Percentiles rank a stretch among this genome's conserved stretches.
These are phyloP conservation scores for Zosterops lateralis DNA, from an alignment of 2,113 vertebrate species.

Conservation along the genomic window DNA sequence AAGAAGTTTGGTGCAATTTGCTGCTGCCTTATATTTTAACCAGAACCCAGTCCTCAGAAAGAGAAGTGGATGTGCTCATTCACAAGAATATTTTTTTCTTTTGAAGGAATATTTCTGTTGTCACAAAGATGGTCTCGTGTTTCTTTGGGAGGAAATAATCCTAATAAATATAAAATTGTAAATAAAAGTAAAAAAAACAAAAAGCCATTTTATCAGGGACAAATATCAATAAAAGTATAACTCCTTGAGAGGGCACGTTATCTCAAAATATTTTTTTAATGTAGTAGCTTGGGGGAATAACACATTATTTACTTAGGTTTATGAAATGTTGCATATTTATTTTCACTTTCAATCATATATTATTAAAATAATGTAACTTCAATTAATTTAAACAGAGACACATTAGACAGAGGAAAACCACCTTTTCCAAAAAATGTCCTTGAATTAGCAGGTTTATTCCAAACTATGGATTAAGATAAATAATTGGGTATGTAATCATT, in stretches of 20 bases:
- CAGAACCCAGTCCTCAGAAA: neutral
- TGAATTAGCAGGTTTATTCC: neutral
- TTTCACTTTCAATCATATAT: neutral
- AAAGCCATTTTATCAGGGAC: neutral
- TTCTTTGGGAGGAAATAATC: neutral
- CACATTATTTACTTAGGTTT: neutral
- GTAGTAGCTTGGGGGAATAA: neutral
- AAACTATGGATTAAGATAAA: neutral
- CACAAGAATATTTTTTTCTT: neutral
- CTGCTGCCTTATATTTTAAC: neutral
- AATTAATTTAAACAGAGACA: neutral
- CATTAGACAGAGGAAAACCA: neutral
- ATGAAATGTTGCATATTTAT: neutral
- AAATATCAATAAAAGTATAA: neutral
- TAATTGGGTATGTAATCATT: neutral
- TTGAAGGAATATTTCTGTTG: neutral
- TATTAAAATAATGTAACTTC: neutral
- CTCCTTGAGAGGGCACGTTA: neutral
- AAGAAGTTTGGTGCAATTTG: neutral
- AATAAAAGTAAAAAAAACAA: neutral
- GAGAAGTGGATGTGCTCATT: neutral
- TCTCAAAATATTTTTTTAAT: neutral
- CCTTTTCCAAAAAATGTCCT: neutral
- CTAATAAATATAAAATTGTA: neutral
- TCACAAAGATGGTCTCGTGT: neutral